These are phyloP conservation scores for Anthopleura xanthogrammica DNA, from an alignment of 92 coral and sea anemone species.

Conservation along the genomic window DNA sequence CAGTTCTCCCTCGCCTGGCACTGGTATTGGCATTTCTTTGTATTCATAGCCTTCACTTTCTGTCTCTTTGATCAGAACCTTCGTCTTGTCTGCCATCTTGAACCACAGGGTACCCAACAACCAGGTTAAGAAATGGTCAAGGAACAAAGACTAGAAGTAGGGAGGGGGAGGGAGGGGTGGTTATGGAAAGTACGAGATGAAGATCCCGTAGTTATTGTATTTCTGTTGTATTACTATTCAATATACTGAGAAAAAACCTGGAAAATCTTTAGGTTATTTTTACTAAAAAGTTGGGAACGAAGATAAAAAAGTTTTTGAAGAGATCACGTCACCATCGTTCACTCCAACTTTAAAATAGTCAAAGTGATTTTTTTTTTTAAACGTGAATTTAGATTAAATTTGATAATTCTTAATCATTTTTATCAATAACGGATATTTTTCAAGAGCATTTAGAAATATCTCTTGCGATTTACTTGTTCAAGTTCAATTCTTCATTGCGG, in stretches of 20 bases:
- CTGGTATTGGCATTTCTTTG: constrained; percentile 70
- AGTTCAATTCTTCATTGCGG: not conserved
- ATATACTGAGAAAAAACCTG: too few species aligned
- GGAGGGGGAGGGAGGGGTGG: too few species aligned
- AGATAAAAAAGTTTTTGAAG: too few species aligned
- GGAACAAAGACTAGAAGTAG: not conserved
- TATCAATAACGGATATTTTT: not conserved
- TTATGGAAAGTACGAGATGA: not conserved
- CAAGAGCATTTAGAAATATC: too few species aligned
- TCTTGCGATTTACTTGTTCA: not conserved
- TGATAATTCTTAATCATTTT: not conserved
- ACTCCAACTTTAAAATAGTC: too few species aligned
- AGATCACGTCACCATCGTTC: too few species aligned
- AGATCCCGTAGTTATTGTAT: too few species aligned
- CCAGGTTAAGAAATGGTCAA: not conserved
- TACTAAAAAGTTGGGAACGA: too few species aligned
- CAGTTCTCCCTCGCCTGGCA: constrained; percentile 69
- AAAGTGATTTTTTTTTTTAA: too few species aligned
- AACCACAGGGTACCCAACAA: constrained; percentile 21
- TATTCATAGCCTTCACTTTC: constrained; percentile 60
- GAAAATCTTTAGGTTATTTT: too few species aligned
- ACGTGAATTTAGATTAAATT: not conserved
- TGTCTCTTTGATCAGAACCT: constrained; percentile 63
- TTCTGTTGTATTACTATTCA: too few species aligned
- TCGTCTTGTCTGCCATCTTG: constrained; percentile 36